A percentile compares a stretch with the other conserved stretches of the same genome.
phyloP scores from a whole-genome alignment of 2,888 invertebrate species.

The Mythimna albipuncta region DNA sequence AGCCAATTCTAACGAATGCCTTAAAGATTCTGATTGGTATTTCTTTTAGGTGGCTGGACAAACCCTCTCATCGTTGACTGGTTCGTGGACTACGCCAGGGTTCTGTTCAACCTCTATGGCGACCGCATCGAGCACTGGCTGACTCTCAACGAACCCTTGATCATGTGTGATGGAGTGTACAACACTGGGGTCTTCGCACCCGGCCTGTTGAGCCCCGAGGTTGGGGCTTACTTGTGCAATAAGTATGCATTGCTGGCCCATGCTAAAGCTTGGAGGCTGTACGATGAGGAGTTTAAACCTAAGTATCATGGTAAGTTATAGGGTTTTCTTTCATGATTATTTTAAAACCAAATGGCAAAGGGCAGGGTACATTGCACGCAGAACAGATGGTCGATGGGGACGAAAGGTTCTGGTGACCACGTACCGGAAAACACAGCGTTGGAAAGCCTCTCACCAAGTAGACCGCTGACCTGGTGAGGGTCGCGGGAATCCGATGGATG shows the following conservation, averaged over 20 bases:
- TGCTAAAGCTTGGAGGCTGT: conserved; percentile 91
- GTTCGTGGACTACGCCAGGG: conserved; percentile 91
- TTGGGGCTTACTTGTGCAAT: conserved; percentile 91
- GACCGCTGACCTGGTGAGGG: no score
- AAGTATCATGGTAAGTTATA: conserved; percentile 46
- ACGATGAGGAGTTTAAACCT: conserved; percentile 89
- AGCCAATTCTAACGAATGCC: no score
- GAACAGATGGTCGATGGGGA: no score
- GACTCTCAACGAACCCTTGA: conserved; percentile 93
- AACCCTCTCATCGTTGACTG: conserved; percentile 91
- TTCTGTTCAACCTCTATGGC: conserved; percentile 90
- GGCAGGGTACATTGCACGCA: no score
- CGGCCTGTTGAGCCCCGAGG: conserved; percentile 74
- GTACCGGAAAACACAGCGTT: no score
- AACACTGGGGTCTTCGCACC: conserved; percentile 81
- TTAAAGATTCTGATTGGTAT: background rate
- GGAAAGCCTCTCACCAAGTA: no score
- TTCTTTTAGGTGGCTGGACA: conserved; percentile 91
- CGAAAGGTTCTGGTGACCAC: no score
- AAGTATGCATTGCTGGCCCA: conserved; percentile 93
- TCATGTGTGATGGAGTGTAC: conserved; percentile 82
- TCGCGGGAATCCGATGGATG: no score
- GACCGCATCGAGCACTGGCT: conserved; percentile 92
- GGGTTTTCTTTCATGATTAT: background rate
- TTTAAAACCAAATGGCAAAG: no score